Evolutionary conservation across 1,140 invertebrate species (phyloP).

Genomic region (Rhyacophila brunnea): DNA sequence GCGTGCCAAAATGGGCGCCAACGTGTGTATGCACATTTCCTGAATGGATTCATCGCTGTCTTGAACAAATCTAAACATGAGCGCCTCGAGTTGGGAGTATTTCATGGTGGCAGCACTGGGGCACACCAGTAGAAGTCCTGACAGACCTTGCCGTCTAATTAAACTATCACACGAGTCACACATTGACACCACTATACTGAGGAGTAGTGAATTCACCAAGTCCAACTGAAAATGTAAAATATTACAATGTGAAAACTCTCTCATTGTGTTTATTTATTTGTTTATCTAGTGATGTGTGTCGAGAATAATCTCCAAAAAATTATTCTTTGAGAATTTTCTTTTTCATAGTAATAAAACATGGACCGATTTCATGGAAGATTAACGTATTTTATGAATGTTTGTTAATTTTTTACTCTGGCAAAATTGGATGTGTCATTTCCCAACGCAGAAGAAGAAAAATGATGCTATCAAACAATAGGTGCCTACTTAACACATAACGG

Average conservation of each 20-base stretch:
- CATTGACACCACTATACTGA: conserved; percentile 50
- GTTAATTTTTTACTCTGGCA: too few relatives aligned
- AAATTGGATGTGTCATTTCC: too few relatives aligned
- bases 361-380: too few relatives aligned
- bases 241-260: neutral
- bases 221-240: conserved; percentile 38
- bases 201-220: conserved; percentile 47
- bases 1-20: conserved; percentile 47
- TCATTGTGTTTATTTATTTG: too few relatives aligned
- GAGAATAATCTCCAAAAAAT: too few relatives aligned
- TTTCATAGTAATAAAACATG: too few relatives aligned
- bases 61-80: conserved; percentile 48
- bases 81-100: conserved; percentile 47
- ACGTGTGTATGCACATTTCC: conserved; percentile 46
- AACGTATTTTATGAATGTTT: too few relatives aligned
- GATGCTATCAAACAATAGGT: too few relatives aligned
- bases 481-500: too few relatives aligned
- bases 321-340: too few relatives aligned
- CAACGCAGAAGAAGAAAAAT: too few relatives aligned
- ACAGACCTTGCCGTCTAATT: conserved; percentile 44
- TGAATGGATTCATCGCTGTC: conserved; percentile 45
- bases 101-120: conserved; percentile 46
- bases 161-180: conserved; percentile 48
- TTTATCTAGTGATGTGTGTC: too few relatives aligned
- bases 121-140: conserved; percentile 45